Conservation (phyloP, 1,140 invertebrate genomes). For the Asbolus verrucosus region DNA sequence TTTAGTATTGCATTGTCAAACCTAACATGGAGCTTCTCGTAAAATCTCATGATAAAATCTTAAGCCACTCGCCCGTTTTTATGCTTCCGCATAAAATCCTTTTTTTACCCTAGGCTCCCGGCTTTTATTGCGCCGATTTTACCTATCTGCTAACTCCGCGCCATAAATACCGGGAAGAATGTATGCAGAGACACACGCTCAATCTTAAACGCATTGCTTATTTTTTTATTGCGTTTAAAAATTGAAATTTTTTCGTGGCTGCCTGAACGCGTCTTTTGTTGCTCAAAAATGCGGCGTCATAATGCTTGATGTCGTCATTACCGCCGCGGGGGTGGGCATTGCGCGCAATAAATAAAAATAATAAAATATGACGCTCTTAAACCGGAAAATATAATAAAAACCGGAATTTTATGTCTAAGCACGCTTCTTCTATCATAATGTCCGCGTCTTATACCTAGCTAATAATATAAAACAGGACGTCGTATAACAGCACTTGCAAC, state of each 20-base stretch:
- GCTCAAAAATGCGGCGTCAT: neutral
- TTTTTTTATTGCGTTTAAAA: neutral
- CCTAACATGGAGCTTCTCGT: constrained; percentile 3
- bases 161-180: constrained; percentile 8
- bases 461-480: neutral
- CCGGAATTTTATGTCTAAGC: neutral
- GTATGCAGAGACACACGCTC: neutral
- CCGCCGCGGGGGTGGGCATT: no score
- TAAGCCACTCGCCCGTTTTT: constrained; percentile 19
- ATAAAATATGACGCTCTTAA: neutral
- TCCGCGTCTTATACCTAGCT: neutral
- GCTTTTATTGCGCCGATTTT: constrained; percentile 28
- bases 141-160: constrained; percentile 15
- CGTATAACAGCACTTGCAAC: neutral
- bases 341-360: no score
- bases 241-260: constrained; percentile 23
- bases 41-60: constrained; percentile 26
- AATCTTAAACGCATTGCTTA: neutral
- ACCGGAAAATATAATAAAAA: neutral
- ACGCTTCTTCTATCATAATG: constrained; percentile 17
- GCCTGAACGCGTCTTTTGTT: no score
- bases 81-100: constrained; percentile 16
- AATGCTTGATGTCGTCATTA: no score
- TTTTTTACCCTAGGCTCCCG: neutral
- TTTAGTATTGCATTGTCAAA: constrained; percentile 14